Conservation (phyloP, 2,888 invertebrate genomes). For the Phengaris alcon region DNA sequence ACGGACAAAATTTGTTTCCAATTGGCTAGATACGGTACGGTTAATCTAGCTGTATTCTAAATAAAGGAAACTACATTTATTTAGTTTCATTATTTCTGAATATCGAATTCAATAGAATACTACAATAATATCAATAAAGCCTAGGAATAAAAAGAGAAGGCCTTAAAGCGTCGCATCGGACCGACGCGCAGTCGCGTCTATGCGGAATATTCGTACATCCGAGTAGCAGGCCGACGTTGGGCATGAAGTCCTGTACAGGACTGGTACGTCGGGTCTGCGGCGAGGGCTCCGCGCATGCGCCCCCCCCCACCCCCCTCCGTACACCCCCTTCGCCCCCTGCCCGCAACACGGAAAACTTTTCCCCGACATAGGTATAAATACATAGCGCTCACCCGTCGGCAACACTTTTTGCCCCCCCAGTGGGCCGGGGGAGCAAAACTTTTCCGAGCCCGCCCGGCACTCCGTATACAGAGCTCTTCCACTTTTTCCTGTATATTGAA, state of each 20-base stretch:
- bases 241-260: conserved; percentile 61
- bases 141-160: neutral
- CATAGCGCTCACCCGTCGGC: conserved; percentile 71
- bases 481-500: conserved; percentile 80
- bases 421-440: conserved; percentile 72
- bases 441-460: conserved; percentile 73
- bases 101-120: neutral
- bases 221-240: conserved; percentile 49
- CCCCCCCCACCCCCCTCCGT: conserved; percentile 50
- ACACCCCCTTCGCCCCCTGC: conserved; percentile 56
- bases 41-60: too few species aligned
- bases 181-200: neutral
- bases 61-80: neutral
- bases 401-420: conserved; percentile 76
- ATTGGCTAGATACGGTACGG: too few species aligned
- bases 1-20: too few species aligned
- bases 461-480: conserved; percentile 77
- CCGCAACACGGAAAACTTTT: conserved; percentile 80
- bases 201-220: conserved; percentile 28
- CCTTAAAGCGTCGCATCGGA: neutral
- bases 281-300: conserved; percentile 64
- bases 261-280: conserved; percentile 70
- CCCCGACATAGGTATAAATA: conserved; percentile 75
- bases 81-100: neutral
- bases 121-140: neutral